A percentile compares a stretch with the other conserved stretches of the same genome.
phyloP scores from a whole-genome alignment of 1,140 invertebrate species.

The Anoplolepis gracilipes region DNA sequence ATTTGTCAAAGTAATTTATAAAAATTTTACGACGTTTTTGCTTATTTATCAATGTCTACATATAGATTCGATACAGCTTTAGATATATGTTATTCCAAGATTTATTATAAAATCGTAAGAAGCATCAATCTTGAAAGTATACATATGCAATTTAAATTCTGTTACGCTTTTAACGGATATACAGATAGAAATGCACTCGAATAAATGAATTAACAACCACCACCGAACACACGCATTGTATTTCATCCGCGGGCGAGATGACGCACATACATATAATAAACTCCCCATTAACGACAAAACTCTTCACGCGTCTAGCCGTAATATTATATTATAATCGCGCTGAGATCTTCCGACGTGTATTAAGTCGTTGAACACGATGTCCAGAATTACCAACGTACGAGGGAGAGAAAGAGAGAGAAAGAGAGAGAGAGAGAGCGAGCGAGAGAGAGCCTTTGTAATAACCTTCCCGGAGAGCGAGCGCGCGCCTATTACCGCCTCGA shows the following conservation, averaged over 20 bases:
- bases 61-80: background rate
- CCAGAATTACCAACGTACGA: slow-evolving; percentile 53
- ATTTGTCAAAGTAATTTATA: background rate
- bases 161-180: background rate
- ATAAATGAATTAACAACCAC: slow-evolving; percentile 30
- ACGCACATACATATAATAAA: slow-evolving; percentile 23
- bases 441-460: slow-evolving; percentile 56
- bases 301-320: slow-evolving; percentile 40
- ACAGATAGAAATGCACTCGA: background rate
- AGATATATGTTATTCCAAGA: background rate
- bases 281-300: slow-evolving; percentile 9
- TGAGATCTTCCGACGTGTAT: slow-evolving; percentile 49
- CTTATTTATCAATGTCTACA: background rate
- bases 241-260: background rate
- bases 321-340: slow-evolving; percentile 58
- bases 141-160: slow-evolving; percentile 14
- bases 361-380: slow-evolving; percentile 56
- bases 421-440: background rate
- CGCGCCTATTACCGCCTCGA: slow-evolving; percentile 66
- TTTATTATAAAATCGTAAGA: background rate
- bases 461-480: slow-evolving; percentile 50
- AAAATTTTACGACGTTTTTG: background rate
- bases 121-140: background rate
- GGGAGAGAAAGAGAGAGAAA: background rate
- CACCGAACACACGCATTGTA: background rate